A percentile compares a stretch with the other conserved stretches of the same genome.
Conservation (phyloP, 2,888 invertebrate genomes). For the Drosophila acutilabella region DNA sequence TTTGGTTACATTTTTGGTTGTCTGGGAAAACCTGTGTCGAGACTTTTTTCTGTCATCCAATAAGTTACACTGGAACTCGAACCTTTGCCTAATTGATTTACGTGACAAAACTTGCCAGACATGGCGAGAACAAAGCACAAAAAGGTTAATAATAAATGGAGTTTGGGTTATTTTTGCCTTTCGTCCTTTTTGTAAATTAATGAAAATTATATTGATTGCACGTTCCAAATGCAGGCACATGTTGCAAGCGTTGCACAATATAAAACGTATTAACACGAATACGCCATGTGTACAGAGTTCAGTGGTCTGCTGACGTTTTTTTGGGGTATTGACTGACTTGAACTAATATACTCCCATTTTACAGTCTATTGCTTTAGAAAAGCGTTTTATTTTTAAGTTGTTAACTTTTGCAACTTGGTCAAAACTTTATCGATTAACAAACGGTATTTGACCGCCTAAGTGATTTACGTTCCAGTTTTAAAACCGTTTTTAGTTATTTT, state of each 20-base stretch:
- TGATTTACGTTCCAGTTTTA: neutral
- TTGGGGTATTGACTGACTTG: neutral
- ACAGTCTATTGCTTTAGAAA: no score
- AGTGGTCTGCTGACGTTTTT: slow-evolving; percentile 33
- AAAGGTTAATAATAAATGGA: slow-evolving; percentile 25
- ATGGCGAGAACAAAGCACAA: neutral
- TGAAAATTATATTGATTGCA: slow-evolving; percentile 42
- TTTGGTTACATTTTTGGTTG: slow-evolving; percentile 3
- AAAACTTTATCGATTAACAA: neutral
- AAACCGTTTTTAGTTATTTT: neutral
- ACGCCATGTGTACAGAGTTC: slow-evolving; percentile 46
- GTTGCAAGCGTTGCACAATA: slow-evolving; percentile 44
- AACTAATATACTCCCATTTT: neutral
- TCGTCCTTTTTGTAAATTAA: slow-evolving; percentile 25
- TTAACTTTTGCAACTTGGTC: no score
- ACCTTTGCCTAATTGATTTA: slow-evolving; percentile 70
- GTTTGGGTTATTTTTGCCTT: slow-evolving; percentile 2
- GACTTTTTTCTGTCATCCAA: slow-evolving; percentile 43
- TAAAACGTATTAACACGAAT: slow-evolving; percentile 34
- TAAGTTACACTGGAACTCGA: slow-evolving; percentile 46
- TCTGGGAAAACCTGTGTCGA: slow-evolving; percentile 31
- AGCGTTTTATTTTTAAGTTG: neutral
- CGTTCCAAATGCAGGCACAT: slow-evolving; percentile 15
- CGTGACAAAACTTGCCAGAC: slow-evolving; percentile 74
- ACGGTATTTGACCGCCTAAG: neutral